A percentile compares a stretch with the other conserved stretches of the same genome.
Evolutionary conservation across 2,113 vertebrate species (phyloP).

Genomic region (Fukomys damarensis): DNA sequence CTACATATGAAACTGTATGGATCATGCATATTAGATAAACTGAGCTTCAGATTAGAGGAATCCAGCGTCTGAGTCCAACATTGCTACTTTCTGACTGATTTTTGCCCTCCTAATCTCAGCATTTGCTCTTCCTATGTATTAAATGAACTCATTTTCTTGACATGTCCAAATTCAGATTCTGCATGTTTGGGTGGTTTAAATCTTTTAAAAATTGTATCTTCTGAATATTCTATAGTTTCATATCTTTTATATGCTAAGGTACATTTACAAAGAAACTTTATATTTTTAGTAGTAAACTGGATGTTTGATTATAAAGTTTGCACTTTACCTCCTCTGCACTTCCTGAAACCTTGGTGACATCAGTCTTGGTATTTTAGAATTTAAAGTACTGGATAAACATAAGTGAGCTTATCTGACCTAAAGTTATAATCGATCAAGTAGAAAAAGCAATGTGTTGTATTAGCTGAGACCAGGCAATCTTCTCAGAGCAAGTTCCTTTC

Average conservation of each 20-base stretch:
- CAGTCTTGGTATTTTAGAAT: neutral
- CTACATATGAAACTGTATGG: neutral
- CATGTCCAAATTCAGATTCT: neutral
- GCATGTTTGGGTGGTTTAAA: neutral
- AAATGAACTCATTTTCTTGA: neutral
- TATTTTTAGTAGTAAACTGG: neutral
- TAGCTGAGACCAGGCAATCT: neutral
- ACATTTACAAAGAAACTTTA: constrained; percentile 9
- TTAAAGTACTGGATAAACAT: neutral
- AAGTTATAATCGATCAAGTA: neutral
- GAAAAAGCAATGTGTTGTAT: neutral
- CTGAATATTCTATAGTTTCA: neutral
- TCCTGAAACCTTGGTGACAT: neutral
- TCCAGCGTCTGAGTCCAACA: neutral
- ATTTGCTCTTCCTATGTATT: neutral
- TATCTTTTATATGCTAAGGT: neutral
- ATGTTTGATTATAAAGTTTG: neutral
- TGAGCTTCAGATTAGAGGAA: neutral
- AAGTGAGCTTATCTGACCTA: neutral
- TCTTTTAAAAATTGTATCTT: neutral
- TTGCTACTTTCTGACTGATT: neutral
- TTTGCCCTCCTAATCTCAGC: neutral
- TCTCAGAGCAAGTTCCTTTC: neutral
- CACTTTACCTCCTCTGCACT: neutral
- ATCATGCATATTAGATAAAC: neutral